Evolutionary conservation across 1,140 invertebrate genomes (phyloP).

Genomic region (Theocolax elegans): DNA sequence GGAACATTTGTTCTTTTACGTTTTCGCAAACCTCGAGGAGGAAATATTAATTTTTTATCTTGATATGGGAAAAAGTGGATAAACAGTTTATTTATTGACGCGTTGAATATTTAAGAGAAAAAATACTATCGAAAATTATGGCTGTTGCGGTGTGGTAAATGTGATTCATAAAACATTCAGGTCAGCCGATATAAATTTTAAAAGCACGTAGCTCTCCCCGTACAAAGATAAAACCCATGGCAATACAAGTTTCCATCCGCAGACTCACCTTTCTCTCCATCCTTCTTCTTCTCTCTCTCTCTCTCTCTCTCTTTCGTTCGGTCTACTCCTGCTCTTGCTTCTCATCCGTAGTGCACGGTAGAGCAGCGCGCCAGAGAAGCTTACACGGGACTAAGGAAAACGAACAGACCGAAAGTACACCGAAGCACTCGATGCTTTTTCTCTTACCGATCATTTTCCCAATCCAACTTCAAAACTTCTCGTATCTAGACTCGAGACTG

Average conservation of each 20-base stretch:
- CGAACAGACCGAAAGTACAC: conserved; percentile 9
- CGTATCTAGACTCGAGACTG: not conserved
- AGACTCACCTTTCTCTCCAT: not conserved
- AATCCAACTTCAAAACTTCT: conserved; percentile 18
- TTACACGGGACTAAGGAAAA: not conserved
- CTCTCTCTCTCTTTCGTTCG: not conserved
- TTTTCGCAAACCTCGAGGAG: too few species aligned
- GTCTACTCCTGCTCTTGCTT: too few species aligned
- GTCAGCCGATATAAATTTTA: conserved; percentile 17
- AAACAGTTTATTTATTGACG: too few species aligned
- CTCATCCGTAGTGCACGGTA: too few species aligned
- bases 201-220: not conserved
- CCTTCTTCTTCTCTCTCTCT: not conserved
- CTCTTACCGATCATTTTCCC: conserved; percentile 24
- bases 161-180: conserved; percentile 2
- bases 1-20: too few species aligned
- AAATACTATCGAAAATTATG: not conserved
- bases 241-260: conserved; percentile 20
- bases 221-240: not conserved
- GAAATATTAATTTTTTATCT: too few species aligned
- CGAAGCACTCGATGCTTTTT: not conserved
- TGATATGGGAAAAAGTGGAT: too few species aligned
- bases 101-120: not conserved
- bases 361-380: not conserved
- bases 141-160: not conserved